These are phyloP conservation scores for Magallana gigas DNA, from an alignment of 1,140 invertebrate species.

Conservation along the genomic window DNA sequence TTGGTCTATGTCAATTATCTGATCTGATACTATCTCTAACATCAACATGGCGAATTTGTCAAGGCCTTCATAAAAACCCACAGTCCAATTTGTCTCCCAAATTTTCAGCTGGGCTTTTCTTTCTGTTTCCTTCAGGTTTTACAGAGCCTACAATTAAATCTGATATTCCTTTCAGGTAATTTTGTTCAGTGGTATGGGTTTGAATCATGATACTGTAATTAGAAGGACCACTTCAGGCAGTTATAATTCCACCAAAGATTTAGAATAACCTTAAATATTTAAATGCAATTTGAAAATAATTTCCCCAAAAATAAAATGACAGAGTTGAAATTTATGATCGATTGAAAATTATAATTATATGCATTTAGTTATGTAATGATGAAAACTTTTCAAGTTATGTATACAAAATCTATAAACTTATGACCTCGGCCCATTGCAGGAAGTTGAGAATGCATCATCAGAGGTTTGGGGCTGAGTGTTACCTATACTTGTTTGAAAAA, in stretches of 20 bases:
- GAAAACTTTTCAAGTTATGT: too few relatives aligned
- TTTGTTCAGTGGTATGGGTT: background rate
- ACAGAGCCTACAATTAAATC: slow-evolving; percentile 20
- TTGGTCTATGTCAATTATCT: slow-evolving; percentile 9
- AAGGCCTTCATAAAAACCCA: slow-evolving; percentile 2
- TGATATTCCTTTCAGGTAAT: slow-evolving; percentile 30
- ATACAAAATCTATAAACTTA: too few relatives aligned
- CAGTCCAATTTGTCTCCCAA: slow-evolving; percentile 14
- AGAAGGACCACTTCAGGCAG: background rate
- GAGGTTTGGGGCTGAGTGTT: too few relatives aligned
- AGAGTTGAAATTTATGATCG: too few relatives aligned
- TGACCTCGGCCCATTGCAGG: too few relatives aligned
- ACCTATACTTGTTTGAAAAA: too few relatives aligned
- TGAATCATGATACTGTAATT: slow-evolving; percentile 22
- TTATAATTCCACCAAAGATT: background rate
- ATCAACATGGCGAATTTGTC: slow-evolving; percentile 30
- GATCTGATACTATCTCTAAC: slow-evolving; percentile 24
- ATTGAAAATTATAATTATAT: too few relatives aligned
- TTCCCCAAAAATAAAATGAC: too few relatives aligned
- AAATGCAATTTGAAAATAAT: too few relatives aligned
- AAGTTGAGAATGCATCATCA: too few relatives aligned
- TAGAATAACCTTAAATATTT: too few relatives aligned
- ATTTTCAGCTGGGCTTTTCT: background rate
- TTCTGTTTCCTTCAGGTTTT: background rate
- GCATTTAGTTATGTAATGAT: too few relatives aligned